A percentile compares a stretch with the other conserved stretches of the same genome.
Evolutionary conservation across 1,140 invertebrate genomes (phyloP).

Genomic region (Lepidurus apus): DNA sequence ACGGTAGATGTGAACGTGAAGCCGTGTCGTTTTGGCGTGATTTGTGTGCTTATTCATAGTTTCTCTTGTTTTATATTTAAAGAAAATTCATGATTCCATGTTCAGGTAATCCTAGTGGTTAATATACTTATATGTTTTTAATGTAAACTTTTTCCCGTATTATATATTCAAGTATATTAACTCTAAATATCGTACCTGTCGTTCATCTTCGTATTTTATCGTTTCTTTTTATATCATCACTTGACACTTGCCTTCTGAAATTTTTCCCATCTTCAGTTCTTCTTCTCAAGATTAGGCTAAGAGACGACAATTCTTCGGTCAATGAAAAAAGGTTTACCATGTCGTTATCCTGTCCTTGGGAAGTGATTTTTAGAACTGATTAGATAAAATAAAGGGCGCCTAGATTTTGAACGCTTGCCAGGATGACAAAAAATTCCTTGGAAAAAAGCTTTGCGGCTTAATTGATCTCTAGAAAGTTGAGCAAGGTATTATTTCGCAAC

Average conservation of each 20-base stretch:
- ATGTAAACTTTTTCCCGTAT: no score
- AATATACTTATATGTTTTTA: neutral
- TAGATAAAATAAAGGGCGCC: neutral
- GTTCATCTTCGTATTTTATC: no score
- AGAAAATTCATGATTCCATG: slow-evolving; percentile 2
- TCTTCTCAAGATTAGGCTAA: no score
- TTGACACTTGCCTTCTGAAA: no score
- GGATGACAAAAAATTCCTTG: no score
- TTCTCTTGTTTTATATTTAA: neutral
- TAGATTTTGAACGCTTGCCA: no score
- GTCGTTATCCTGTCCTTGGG: neutral
- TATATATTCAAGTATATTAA: no score
- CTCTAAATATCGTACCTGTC: no score
- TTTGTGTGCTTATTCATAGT: neutral
- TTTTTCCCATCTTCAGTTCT: no score
- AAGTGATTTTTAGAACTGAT: neutral
- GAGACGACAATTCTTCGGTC: neutral
- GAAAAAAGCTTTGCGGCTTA: no score
- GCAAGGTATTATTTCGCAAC: neutral
- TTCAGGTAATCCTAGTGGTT: neutral
- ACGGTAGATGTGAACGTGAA: neutral
- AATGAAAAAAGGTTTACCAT: neutral
- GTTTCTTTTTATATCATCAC: no score
- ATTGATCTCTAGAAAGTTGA: no score
- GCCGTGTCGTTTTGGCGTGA: neutral